Conservation (phyloP, 2,888 invertebrate genomes). For the Metellina segmentata region DNA sequence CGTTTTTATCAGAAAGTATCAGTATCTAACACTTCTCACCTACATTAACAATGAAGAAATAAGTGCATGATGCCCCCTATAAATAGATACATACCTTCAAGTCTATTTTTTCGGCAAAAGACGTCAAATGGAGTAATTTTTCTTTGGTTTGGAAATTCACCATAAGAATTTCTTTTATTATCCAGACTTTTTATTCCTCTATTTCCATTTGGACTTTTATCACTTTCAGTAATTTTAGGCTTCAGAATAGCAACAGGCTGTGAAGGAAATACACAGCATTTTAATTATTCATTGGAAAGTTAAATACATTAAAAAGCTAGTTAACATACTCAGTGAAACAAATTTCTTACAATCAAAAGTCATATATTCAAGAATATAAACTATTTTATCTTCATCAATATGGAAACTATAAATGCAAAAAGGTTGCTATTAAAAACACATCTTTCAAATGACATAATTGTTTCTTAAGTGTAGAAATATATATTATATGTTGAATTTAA, state of each 20-base stretch:
- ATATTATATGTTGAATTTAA: too few species aligned
- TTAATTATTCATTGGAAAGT: too few species aligned
- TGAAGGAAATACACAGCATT: constrained; percentile 14
- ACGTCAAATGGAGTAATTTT: constrained; percentile 68
- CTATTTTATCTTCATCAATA: background rate
- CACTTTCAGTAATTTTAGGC: constrained; percentile 19
- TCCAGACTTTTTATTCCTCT: background rate
- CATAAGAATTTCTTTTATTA: background rate
- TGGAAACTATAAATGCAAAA: too few species aligned
- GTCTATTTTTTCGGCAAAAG: constrained; percentile 54
- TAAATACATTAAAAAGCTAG: too few species aligned
- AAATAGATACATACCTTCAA: constrained; percentile 46
- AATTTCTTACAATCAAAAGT: background rate
- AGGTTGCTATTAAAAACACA: too few species aligned
- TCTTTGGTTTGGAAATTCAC: constrained; percentile 29
- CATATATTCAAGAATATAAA: background rate
- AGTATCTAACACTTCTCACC: too few species aligned
- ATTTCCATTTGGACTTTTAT: background rate
- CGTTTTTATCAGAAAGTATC: too few species aligned
- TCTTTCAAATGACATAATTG: too few species aligned
- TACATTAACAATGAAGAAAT: too few species aligned
- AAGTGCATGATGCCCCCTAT: too few species aligned
- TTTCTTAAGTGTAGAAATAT: too few species aligned
- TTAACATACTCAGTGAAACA: background rate
- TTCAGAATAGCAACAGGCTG: constrained; percentile 59